These are phyloP conservation scores for Martes martes DNA, from an alignment of 2,113 vertebrate species.

Conservation along the genomic window DNA sequence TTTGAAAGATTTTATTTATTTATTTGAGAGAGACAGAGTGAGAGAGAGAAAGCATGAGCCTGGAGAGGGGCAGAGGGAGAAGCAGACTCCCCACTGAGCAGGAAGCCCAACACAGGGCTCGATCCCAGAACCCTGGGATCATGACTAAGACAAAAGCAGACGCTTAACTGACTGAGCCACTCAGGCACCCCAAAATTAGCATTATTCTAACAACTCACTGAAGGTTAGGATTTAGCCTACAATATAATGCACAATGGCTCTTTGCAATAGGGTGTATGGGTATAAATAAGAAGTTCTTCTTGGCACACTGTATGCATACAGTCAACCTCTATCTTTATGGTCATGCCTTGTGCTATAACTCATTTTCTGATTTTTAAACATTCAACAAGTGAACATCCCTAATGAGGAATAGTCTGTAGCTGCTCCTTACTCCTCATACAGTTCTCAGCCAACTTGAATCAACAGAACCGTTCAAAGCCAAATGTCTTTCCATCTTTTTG, in stretches of 20 bases:
- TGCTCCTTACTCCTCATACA: not conserved
- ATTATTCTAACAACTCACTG: not conserved
- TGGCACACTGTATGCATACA: not conserved
- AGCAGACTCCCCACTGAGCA: too few relatives aligned
- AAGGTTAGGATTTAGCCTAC: not conserved
- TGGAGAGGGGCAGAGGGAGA: too few relatives aligned
- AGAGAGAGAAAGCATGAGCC: not conserved
- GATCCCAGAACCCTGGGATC: too few relatives aligned
- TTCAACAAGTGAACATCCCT: not conserved
- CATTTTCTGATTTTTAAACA: conserved; percentile 16
- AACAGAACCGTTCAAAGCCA: not conserved
- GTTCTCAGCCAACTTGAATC: not conserved
- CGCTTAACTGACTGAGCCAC: too few relatives aligned
- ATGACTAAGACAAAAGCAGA: too few relatives aligned
- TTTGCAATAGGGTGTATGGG: not conserved
- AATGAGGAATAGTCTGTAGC: not conserved
- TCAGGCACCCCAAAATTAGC: not conserved
- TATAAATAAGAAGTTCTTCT: not conserved
- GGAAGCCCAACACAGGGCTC: too few relatives aligned
- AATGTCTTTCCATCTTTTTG: not conserved
- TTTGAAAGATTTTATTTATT: not conserved
- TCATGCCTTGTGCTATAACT: not conserved
- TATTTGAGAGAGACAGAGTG: not conserved
- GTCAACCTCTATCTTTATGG: not conserved
- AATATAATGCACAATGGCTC: not conserved